Conservation (phyloP, 2,797 vertebrate species). For the Pyrocephalus nanus region DNA sequence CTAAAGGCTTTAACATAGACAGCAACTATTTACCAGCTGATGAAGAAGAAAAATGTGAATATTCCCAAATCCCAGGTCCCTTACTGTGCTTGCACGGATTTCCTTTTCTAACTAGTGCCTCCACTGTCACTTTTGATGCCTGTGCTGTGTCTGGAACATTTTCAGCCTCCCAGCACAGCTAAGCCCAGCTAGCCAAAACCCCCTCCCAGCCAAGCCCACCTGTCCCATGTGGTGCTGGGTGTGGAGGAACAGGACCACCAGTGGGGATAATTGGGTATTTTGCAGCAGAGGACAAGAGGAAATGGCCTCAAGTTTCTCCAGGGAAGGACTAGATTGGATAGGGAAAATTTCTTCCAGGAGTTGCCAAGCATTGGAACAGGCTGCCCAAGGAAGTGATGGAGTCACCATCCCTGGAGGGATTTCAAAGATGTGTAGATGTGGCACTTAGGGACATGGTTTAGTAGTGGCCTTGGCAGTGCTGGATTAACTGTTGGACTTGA, state of each 20-base stretch:
- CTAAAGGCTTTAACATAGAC: background rate
- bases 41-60: background rate
- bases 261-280: background rate
- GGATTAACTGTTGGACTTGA: accelerated
- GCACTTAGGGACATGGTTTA: background rate
- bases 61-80: background rate
- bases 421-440: background rate
- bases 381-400: background rate
- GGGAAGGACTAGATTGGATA: background rate
- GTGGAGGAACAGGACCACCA: background rate
- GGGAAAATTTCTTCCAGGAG: background rate
- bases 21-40: background rate
- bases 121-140: background rate
- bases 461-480: background rate
- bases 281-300: background rate
- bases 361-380: background rate
- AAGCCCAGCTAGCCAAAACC: background rate
- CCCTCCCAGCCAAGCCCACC: background rate
- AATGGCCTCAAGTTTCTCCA: background rate
- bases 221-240: accelerated
- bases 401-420: background rate
- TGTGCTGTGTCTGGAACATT: background rate
- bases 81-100: background rate
- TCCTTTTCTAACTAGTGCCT: background rate
- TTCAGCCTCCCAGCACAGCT: background rate